phyloP scores from a whole-genome alignment of 2,113 vertebrate species.

The Onychorhynchus coronatus region DNA sequence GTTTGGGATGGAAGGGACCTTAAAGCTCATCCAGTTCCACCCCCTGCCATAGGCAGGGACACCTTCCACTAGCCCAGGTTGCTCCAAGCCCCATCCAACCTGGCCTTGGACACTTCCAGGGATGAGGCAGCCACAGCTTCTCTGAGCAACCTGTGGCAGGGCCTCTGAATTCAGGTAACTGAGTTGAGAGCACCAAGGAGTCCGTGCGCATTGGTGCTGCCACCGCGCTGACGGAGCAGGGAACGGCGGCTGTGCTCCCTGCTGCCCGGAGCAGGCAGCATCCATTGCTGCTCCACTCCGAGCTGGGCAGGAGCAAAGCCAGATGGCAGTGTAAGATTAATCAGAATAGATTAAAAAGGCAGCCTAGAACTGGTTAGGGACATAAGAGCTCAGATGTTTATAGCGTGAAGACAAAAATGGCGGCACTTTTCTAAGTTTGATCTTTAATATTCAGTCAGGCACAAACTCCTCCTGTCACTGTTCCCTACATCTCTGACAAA shows the following conservation, averaged over 20 bases:
- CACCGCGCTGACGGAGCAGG: not conserved
- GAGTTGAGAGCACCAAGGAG: not conserved
- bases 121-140: not conserved
- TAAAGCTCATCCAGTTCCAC: not conserved
- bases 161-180: not conserved
- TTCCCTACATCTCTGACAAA: not conserved
- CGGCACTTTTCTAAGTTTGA: not conserved
- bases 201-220: not conserved
- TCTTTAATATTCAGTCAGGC: not conserved
- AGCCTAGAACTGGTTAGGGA: not conserved
- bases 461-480: not conserved
- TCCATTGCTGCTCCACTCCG: not conserved
- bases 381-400: not conserved
- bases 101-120: not conserved
- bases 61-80: accelerated
- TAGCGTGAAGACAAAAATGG: not conserved
- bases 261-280: not conserved
- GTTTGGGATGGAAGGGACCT: not conserved
- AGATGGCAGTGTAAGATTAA: not conserved
- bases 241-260: not conserved
- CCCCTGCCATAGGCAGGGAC: not conserved
- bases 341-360: not conserved
- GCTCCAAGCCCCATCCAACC: not conserved
- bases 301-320: not conserved
- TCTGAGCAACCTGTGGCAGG: not conserved